A percentile compares a stretch with the other conserved stretches of the same genome.
Conservation (phyloP, 1,140 invertebrate genomes). For the Venturia canescens region DNA sequence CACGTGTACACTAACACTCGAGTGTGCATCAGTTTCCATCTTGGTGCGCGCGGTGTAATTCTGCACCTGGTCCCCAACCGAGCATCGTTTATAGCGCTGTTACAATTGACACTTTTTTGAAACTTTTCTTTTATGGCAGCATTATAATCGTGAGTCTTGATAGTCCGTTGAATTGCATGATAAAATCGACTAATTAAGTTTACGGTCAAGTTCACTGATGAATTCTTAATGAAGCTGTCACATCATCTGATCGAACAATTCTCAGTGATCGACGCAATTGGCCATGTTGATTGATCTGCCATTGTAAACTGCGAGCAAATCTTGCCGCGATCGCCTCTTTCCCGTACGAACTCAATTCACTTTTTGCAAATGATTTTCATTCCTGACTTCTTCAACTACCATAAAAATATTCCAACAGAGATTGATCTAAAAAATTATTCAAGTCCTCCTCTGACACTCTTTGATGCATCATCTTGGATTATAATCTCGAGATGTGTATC, state of each 20-base stretch:
- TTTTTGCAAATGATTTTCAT: no score
- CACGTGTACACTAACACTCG: not conserved
- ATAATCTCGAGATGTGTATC: conserved; percentile 19
- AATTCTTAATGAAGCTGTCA: no score
- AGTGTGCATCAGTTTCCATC: conserved; percentile 9
- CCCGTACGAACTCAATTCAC: no score
- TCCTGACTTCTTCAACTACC: no score
- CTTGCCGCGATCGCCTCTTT: no score
- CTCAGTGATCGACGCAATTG: not conserved
- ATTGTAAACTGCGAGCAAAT: no score
- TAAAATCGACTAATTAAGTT: not conserved
- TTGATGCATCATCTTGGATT: not conserved
- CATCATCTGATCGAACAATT: no score
- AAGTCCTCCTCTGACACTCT: not conserved
- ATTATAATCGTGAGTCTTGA: not conserved
- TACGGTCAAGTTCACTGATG: no score
- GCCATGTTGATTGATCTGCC: not conserved
- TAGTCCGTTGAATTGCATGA: not conserved
- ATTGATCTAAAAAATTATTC: not conserved
- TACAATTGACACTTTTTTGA: conserved; percentile 4
- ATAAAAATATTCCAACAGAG: no score
- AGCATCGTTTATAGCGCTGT: conserved; percentile 3
- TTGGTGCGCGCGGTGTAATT: not conserved
- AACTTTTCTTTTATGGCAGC: not conserved
- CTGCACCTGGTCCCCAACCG: conserved; percentile 10